Percentiles rank a stretch among this genome's conserved stretches.
phyloP scores from a whole-genome alignment of 2,888 invertebrate genomes.

The Ditula angustiorana region DNA sequence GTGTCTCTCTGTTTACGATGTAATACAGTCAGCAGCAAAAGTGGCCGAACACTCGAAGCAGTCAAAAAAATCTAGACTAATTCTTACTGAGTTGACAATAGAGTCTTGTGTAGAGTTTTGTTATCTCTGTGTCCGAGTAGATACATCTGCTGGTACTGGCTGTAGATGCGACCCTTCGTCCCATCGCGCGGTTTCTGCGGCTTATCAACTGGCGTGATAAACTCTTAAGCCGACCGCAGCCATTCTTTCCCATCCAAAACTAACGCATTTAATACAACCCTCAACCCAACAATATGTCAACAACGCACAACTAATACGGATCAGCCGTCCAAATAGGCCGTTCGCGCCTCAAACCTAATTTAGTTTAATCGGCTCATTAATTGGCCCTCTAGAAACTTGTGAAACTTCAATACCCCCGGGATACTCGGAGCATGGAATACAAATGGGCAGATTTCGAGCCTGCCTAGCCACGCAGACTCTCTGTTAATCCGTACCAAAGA shows the following conservation, averaged over 20 bases:
- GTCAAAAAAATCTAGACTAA: no score
- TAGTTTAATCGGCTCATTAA: slow-evolving; percentile 80
- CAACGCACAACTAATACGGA: slow-evolving; percentile 38
- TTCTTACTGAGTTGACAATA: no score
- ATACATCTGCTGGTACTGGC: no score
- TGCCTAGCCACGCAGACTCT: slow-evolving; percentile 44
- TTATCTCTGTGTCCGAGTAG: no score
- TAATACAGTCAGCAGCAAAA: no score
- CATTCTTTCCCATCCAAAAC: slow-evolving; percentile 31
- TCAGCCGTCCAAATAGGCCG: slow-evolving; percentile 56
- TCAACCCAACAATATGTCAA: slow-evolving; percentile 46
- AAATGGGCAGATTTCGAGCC: slow-evolving; percentile 64
- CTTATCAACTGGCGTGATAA: slow-evolving; percentile 17
- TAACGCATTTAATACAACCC: slow-evolving; percentile 35
- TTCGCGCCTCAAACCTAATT: slow-evolving; percentile 77
- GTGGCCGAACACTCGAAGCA: no score
- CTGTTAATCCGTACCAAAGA: slow-evolving; percentile 37
- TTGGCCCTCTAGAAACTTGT: slow-evolving; percentile 71
- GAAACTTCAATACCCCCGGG: slow-evolving; percentile 68
- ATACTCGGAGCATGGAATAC: slow-evolving; percentile 61
- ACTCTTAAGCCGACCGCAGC: slow-evolving; percentile 29
- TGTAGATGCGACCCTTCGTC: background rate
- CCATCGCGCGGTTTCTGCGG: background rate
- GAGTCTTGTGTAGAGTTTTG: no score
- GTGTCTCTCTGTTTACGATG: background rate